Percentiles rank a stretch among this genome's conserved stretches.
Conservation (phyloP, 2,113 vertebrate species). For the Percopsis transmontana region DNA sequence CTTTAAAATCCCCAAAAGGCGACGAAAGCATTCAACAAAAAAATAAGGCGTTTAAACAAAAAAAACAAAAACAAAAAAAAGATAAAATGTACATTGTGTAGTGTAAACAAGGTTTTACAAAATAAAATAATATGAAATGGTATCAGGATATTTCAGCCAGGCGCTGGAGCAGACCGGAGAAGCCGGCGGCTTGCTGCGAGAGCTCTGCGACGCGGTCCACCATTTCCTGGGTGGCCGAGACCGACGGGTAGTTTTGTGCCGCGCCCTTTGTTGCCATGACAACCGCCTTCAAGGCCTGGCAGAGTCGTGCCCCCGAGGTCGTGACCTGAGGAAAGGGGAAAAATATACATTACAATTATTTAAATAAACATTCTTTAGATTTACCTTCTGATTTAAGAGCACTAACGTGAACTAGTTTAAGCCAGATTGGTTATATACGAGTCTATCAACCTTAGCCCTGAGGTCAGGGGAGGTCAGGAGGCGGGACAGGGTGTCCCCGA, state of each 20-base stretch:
- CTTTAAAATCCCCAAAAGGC: conserved; percentile 3
- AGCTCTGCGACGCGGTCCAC: conserved; percentile 84
- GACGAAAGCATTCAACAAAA: conserved; percentile 53
- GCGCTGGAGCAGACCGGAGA: conserved; percentile 84
- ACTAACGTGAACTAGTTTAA: neutral
- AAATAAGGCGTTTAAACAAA: conserved; percentile 76
- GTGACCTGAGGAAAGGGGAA: conserved; percentile 70
- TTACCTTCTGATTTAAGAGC: neutral
- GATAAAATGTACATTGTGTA: conserved; percentile 43
- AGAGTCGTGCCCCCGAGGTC: conserved; percentile 81
- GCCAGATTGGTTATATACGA: too few species aligned
- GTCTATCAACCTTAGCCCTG: conserved; percentile 73
- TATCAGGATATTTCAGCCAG: conserved; percentile 79
- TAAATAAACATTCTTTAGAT: conserved; percentile 1
- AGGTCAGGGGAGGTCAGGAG: conserved; percentile 83
- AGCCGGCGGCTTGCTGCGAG: conserved; percentile 83
- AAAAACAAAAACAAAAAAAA: conserved; percentile 69
- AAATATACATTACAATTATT: neutral
- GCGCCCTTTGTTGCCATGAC: conserved; percentile 89
- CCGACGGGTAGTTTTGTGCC: conserved; percentile 86
- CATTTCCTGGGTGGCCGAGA: conserved; percentile 84
- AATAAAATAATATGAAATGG: conserved; percentile 32
- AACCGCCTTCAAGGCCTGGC: conserved; percentile 84
- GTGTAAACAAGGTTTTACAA: conserved; percentile 41
- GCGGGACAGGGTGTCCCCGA: conserved; percentile 88